Conservation (phyloP, 2,797 vertebrate species). For the Enteromius fasciolatus region DNA sequence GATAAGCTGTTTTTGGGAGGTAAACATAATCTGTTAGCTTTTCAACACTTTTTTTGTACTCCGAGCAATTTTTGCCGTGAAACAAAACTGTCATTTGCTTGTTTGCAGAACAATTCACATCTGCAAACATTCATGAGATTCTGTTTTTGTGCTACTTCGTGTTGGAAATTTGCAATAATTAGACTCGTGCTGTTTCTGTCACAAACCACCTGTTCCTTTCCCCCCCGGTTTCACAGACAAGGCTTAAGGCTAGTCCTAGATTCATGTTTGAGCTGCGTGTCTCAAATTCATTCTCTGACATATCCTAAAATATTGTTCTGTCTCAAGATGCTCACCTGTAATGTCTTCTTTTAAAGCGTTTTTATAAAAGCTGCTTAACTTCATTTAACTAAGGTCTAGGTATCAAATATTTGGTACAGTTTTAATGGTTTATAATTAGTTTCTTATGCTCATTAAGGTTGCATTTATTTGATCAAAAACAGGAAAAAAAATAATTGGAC, state of each 20-base stretch:
- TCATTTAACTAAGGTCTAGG: no score
- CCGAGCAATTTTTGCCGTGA: conserved; percentile 70
- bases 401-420: no score
- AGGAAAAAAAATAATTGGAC: no score
- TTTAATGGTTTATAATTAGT: no score
- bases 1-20: conserved; percentile 81
- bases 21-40: conserved; percentile 85
- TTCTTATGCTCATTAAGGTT: not conserved
- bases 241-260: not conserved
- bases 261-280: no score
- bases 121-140: not conserved
- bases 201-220: not conserved
- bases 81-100: conserved; percentile 61
- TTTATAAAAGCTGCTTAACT: no score
- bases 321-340: no score
- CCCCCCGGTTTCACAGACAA: not conserved
- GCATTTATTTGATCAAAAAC: not conserved
- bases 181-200: not conserved
- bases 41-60: conserved; percentile 76
- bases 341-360: no score
- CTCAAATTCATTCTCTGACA: no score
- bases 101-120: conserved; percentile 25
- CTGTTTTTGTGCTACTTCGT: not conserved
- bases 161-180: not conserved
- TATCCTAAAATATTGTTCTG: no score